These are phyloP conservation scores for Hyposmocoma kahamanoa DNA, from an alignment of 1,140 invertebrate genomes.

Conservation along the genomic window DNA sequence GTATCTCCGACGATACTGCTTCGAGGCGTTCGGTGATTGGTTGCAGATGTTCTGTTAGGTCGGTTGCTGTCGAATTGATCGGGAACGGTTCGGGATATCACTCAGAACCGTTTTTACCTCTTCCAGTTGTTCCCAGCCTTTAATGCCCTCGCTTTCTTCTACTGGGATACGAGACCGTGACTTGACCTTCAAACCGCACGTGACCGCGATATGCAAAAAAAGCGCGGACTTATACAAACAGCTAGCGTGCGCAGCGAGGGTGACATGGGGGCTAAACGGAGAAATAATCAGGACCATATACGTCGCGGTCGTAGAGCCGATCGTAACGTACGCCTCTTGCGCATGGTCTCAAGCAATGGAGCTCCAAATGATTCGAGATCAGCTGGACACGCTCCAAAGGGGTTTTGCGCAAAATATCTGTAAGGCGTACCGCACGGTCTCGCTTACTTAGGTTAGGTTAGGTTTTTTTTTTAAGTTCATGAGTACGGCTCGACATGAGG, in stretches of 20 bases:
- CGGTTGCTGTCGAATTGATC: too few species aligned
- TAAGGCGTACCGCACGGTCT: constrained; percentile 18
- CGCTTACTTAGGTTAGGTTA: too few species aligned
- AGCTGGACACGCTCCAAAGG: constrained; percentile 13
- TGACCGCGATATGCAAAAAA: constrained; percentile 8
- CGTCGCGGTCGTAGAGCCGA: constrained; percentile 19
- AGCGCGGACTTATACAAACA: constrained; percentile 12
- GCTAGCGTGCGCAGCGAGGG: constrained; percentile 12
- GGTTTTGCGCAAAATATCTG: constrained; percentile 19
- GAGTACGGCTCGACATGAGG: too few species aligned
- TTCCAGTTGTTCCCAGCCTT: too few species aligned
- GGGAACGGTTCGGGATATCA: too few species aligned
- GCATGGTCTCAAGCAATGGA: constrained; percentile 12
- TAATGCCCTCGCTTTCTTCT: too few species aligned
- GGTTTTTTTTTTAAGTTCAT: too few species aligned
- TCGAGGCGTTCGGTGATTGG: too few species aligned
- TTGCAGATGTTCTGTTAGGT: too few species aligned
- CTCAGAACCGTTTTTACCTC: too few species aligned
- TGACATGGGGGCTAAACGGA: constrained; percentile 16
- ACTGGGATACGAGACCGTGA: too few species aligned
- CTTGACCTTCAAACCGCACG: constrained; percentile 15
- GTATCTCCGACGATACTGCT: too few species aligned
- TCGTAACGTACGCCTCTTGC: constrained; percentile 15
- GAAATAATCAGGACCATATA: constrained; percentile 23
- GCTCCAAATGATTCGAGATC: not conserved